phyloP scores from a whole-genome alignment of 2,797 vertebrate species.

The Lindbergichthys nudifrons region DNA sequence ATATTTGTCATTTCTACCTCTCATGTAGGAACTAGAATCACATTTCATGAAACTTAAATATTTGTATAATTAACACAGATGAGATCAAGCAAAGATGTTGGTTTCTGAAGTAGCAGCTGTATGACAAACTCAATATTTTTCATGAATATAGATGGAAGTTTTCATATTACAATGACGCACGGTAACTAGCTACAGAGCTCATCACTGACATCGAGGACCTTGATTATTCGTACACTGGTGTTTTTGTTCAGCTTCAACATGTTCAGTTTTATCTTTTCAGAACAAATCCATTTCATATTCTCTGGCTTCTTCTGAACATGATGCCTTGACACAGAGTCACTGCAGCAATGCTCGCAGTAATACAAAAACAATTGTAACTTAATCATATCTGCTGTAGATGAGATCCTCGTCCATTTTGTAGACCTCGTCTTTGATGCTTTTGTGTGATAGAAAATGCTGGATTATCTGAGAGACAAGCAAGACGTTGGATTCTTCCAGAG shows the following conservation, averaged over 20 bases:
- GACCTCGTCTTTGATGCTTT: conserved; percentile 51
- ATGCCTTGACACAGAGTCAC: neutral
- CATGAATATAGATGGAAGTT: neutral
- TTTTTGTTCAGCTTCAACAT: neutral
- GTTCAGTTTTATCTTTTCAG: neutral
- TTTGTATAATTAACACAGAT: neutral
- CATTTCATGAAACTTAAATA: neutral
- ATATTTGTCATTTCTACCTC: neutral
- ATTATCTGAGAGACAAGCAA: conserved; percentile 92
- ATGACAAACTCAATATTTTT: neutral
- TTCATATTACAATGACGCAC: neutral
- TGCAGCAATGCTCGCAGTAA: neutral
- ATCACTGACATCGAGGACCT: neutral
- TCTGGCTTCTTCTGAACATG: neutral
- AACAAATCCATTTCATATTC: neutral
- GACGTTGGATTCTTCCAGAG: conserved; percentile 96
- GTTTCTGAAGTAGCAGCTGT: neutral
- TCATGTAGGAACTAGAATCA: neutral
- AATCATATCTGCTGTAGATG: conserved; percentile 18
- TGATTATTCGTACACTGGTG: neutral
- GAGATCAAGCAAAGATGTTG: neutral
- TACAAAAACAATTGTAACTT: neutral
- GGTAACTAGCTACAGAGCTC: neutral
- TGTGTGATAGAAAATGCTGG: conserved; percentile 93
- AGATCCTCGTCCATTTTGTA: conserved; percentile 16